Base-by-base conservation (phyloP, 2,888 invertebrate genomes). In the Molanna angustata region DNA sequence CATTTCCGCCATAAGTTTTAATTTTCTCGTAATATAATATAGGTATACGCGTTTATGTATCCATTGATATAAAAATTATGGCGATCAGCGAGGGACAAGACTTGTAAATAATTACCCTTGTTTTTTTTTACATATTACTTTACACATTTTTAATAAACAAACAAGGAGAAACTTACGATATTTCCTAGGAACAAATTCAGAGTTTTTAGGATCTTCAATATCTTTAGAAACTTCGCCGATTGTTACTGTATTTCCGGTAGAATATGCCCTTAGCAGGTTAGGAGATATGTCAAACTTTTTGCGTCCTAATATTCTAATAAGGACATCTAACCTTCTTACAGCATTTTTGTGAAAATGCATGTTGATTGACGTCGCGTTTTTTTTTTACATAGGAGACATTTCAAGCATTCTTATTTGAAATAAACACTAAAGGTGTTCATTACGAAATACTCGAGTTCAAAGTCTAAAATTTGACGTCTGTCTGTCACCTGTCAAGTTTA, bases 131-230 rank as follows among this genome's bases (percentile, higher is more conserved):
- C n/a, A n/a, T n/a, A n/a, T n/a, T n/a, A n/a, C n/a, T n/a, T n/a
- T n/a, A n/a, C n/a, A n/a, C n/a, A n/a, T n/a, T n/a, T n/a, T n/a
- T n/a, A n/a, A n/a, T n/a, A n/a, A n/a, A n/a, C n/a, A n/a, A n/a
- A n/a, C 11, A 6, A 16, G 4, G 3, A 37, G 13, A 37, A 9
- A 80, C 86, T 85, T 78, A 91, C 90, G 75, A 67, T 89, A 91
- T 63, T 86, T 84, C 62, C 78, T 74, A 6, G 96, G 95, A n/a
- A 96, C 90, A 67, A 88, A 83, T 75, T 93, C 88, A 2, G 84
- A 82, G 66, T 83, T 79, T 62, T 81, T 82, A 0, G 90, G 83
- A 40, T 69, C 65, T 52, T 64, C 64, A 9, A 77, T 64, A 32
- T 78, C 76, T 67, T 86, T 88, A 27, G 80, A 79, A 59, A 90